Evolutionary conservation across 2,888 invertebrate species (phyloP), one percentile per base, ranked within the genome.

Genomic region (Nephrocerus scutellatus): DNA sequence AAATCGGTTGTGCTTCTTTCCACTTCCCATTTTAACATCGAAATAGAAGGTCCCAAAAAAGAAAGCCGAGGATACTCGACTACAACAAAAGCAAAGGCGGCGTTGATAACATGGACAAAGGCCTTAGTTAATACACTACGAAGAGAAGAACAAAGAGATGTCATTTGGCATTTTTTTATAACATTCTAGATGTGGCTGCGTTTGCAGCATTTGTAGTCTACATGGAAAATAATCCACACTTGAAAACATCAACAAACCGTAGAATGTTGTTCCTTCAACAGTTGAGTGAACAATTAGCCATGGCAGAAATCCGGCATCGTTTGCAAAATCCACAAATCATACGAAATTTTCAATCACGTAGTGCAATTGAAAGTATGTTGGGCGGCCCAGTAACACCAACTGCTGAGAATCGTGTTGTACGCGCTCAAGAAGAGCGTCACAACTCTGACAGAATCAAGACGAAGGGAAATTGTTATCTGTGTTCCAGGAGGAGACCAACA

Each of bases 101-200:
- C 30, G 44, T 45, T 39, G 44, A 45, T 12, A 41, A 39, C n/a
- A 43, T 43, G 39, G 36, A 39, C 15, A 45, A 41, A 36, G 32
- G 36, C 33, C 39, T 45, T 16, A 26, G 30, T 14, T 39, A 40
- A 42, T 42, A 37, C 36, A 22, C 33, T 10, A 41, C 41, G 18
- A 41, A 45, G 25, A 30, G 41, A 22, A 26, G 30, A 36, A 34
- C 32, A 15, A 38, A 41, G 16, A 39, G 36, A 39, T 41, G 44
- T 38, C 41, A 38, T 30, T 41, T 44, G 19, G 36, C 20, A 13
- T 39, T 43, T 26, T 34, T 43, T 29, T 28, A 35, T 35, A 25
- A 35, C 25, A 35, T 35, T 35, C 19, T 35, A 7, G 19, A 25
- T 35, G 14, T 21, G 12, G 24, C 22, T 21, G 23, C 23, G 23